These are phyloP conservation scores for Astreopora myriophthalma DNA, from an alignment of 64 coral and sea anemone genomes.

Conservation along the genomic window DNA sequence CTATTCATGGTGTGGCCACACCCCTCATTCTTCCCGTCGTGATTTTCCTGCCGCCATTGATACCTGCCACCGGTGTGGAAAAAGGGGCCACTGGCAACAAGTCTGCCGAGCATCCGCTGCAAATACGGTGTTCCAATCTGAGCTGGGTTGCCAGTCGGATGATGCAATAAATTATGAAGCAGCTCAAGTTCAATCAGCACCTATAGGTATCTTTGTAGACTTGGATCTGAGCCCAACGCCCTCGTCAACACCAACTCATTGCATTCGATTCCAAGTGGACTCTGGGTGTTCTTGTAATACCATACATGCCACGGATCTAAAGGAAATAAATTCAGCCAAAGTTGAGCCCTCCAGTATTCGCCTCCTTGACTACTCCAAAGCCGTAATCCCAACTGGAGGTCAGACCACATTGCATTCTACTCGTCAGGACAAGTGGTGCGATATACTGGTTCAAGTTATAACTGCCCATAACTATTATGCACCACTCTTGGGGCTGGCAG, in stretches of 20 bases:
- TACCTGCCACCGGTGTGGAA: constrained; percentile 44
- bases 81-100: constrained; percentile 47
- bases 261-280: neutral
- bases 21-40: neutral
- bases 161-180: neutral
- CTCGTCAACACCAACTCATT: neutral
- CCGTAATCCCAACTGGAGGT: too few species aligned
- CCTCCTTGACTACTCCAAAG: constrained; percentile 15
- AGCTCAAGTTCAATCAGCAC: too few species aligned
- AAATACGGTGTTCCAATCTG: neutral
- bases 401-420: too few species aligned
- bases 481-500: too few species aligned
- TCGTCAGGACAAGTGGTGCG: too few species aligned
- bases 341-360: neutral
- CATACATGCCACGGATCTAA: neutral
- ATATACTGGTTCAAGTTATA: too few species aligned
- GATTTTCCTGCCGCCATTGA: constrained; percentile 25
- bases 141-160: neutral
- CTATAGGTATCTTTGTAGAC: neutral
- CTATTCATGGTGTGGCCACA: constrained; percentile 1
- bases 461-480: too few species aligned
- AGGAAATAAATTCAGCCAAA: neutral
- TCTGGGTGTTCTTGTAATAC: neutral
- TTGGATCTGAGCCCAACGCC: neutral
- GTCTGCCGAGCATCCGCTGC: neutral